phyloP scores from a whole-genome alignment of 2,888 invertebrate genomes.

The Crocallis elinguaria region DNA sequence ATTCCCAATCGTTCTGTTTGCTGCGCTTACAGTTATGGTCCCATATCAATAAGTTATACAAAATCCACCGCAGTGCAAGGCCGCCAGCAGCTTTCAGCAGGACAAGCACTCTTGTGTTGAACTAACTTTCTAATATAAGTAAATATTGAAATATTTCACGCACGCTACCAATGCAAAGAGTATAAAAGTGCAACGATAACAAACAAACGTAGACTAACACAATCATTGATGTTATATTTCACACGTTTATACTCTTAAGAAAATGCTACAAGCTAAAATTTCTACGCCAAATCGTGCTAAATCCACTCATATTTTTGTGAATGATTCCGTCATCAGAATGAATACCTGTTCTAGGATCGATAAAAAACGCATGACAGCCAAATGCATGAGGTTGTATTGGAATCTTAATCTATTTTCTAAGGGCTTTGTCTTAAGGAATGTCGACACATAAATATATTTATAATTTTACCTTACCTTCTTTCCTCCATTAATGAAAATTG shows the following conservation, averaged over 20 bases:
- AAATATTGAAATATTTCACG: no score
- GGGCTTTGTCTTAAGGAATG: neutral
- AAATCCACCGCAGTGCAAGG: neutral
- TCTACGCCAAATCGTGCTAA: neutral
- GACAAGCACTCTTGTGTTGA: neutral
- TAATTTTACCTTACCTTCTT: no score
- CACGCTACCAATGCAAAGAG: no score
- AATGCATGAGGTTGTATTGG: conserved; percentile 2
- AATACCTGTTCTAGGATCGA: neutral
- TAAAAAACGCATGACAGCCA: conserved; percentile 4
- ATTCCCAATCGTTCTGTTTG: neutral
- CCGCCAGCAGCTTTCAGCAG: neutral
- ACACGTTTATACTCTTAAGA: neutral
- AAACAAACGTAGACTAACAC: no score
- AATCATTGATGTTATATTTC: no score
- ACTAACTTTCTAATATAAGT: no score
- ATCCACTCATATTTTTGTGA: neutral
- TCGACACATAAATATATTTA: no score
- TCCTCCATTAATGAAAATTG: no score
- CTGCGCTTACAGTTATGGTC: neutral
- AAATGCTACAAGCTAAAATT: neutral
- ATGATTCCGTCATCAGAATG: neutral
- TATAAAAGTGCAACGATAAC: no score
- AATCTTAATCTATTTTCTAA: neutral
- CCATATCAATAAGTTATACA: neutral